These are phyloP conservation scores for Protomyctophum bolini DNA, from an alignment of 2,113 vertebrate genomes.

Conservation along the genomic window DNA sequence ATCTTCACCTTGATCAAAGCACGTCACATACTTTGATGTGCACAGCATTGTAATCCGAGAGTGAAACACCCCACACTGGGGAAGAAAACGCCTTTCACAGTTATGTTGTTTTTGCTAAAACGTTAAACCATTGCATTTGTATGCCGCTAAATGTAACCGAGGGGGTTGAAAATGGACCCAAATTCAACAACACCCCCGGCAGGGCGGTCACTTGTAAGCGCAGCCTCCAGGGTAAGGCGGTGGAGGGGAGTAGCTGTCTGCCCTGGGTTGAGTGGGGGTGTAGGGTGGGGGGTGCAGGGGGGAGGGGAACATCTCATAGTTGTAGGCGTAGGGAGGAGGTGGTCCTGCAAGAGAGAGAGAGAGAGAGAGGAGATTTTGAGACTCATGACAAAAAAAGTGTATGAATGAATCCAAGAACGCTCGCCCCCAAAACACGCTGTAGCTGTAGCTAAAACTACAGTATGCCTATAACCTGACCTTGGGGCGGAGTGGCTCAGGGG, in stretches of 20 bases:
- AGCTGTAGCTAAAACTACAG: no score
- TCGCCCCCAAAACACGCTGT: no score
- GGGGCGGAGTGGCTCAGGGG: no score
- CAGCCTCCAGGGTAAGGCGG: constrained; percentile 87
- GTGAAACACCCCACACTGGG: no score
- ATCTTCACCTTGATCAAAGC: constrained; percentile 52
- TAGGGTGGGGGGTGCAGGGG: constrained; percentile 75
- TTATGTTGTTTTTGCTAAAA: no score
- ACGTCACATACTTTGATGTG: constrained; percentile 37
- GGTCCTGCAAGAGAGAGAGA: constrained; percentile 69
- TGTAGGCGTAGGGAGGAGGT: constrained; percentile 85
- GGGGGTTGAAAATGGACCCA: no score
- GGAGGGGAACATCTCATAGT: constrained; percentile 85
- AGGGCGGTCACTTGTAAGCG: constrained; percentile 77
- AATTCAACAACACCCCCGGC: not conserved
- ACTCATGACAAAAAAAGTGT: not conserved
- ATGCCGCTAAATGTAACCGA: no score
- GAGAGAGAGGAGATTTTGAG: not conserved
- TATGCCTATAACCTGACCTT: no score
- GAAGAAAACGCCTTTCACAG: no score
- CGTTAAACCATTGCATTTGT: no score
- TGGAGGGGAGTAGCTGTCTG: constrained; percentile 42
- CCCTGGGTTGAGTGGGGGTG: no score
- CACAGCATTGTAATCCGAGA: constrained; percentile 12
- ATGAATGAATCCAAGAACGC: no score